Evolutionary conservation across 2,113 vertebrate genomes (phyloP), one percentile per base, ranked within the genome.

Genomic region (Aleadryas rufinucha): DNA sequence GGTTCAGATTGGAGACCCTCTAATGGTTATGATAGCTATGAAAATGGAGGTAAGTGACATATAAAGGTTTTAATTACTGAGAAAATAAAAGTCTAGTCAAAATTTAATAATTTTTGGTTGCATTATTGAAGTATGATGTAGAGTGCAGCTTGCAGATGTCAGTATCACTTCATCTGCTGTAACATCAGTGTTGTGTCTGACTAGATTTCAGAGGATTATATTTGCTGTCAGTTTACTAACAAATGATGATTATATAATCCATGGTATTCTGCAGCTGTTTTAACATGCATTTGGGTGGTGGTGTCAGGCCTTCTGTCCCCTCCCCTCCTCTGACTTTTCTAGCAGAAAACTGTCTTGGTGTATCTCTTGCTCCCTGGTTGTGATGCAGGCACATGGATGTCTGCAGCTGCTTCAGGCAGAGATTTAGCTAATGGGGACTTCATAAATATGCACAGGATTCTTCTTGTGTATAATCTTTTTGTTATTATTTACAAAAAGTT

Each of bases 21-120:
- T 99, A 15, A 97, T 99, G 98, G 98, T 99, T 66, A 99, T 99
- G 99, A 99, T 98, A n/a, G 99, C 99, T 87, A 99, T 99, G 99
- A 99, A 99, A 97, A 99, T 99, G 99, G 99, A 99, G 99, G 99
- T 99, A 87, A 97, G 98, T 93, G 39, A 60, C 33, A 21, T 60
- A 35, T 1, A 27, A 41, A 64, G 10, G 21, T 53, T 91, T 60
- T 91, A 75, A 69, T 90, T 52, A 31, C 28, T 49, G n/a, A 56
- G 26, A 74, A 88, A 68, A 86, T 84, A 59, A 85, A 88, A 74
- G 41, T 35, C 17, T 20, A 31, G 18, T 71, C 60, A 74, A 69
- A 65, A 72, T 39, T 3, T 33, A 61, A 13, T 82, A 5, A n/a
- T 21, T 81, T 79, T 49, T 44, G 5, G 16, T 75, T 72, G 42